These are phyloP conservation scores for Plemyria rubiginata DNA, from an alignment of 2,888 invertebrate species.

Conservation along the genomic window DNA sequence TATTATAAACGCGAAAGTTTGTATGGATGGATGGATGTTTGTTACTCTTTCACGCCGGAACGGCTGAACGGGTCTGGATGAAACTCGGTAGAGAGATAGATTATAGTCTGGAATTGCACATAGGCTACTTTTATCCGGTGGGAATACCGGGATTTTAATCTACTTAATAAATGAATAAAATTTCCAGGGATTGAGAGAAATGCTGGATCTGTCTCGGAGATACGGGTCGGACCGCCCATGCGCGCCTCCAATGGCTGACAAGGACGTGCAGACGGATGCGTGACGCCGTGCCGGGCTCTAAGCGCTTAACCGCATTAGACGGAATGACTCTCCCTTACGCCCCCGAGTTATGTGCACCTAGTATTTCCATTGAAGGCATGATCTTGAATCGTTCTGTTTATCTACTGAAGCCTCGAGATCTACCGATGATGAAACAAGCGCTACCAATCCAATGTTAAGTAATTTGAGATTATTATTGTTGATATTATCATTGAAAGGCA, in stretches of 20 bases:
- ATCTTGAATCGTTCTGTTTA: constrained; percentile 1
- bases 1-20: no score
- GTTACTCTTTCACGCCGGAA: no score
- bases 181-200: constrained; percentile 90
- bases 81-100: no score
- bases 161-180: not conserved
- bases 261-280: constrained; percentile 90
- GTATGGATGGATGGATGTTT: no score
- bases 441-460: not conserved
- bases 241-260: constrained; percentile 87
- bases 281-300: constrained; percentile 64
- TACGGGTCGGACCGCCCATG: constrained; percentile 86
- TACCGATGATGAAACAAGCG: not conserved
- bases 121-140: no score
- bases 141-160: no score
- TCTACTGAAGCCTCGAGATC: not conserved
- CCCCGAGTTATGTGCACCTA: constrained; percentile 16
- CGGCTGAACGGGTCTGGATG: no score
- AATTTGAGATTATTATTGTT: not conserved
- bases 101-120: no score
- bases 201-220: constrained; percentile 92
- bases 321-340: constrained; percentile 38
- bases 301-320: constrained; percentile 37
- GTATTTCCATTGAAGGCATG: constrained; percentile 2
- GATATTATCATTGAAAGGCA: not conserved